Conservation (phyloP, 2,888 invertebrate genomes). For the Lithophane socia region DNA sequence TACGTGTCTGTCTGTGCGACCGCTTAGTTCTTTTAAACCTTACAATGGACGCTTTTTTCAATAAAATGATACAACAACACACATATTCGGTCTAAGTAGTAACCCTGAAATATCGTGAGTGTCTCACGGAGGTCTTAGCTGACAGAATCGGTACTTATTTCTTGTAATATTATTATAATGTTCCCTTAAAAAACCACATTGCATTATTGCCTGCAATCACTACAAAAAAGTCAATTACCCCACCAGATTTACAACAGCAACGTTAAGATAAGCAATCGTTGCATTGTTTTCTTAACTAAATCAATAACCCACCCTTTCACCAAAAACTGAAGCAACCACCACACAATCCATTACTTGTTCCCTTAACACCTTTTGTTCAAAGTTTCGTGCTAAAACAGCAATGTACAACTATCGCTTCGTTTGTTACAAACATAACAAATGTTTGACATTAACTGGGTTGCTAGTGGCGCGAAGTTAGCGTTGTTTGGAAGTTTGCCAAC, state of each 20-base stretch:
- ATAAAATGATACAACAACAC: too few species aligned
- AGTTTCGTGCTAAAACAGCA: constrained; percentile 41
- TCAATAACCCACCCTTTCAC: constrained; percentile 31
- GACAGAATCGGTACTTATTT: too few species aligned
- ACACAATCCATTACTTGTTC: constrained; percentile 36
- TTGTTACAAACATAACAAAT: constrained; percentile 56
- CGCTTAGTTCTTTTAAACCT: too few species aligned
- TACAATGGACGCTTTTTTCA: too few species aligned
- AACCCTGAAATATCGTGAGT: too few species aligned
- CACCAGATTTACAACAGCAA: background rate
- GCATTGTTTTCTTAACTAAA: constrained; percentile 33
- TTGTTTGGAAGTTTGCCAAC: constrained; percentile 73
- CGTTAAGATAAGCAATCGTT: constrained; percentile 24
- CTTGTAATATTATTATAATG: too few species aligned
- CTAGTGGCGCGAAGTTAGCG: constrained; percentile 54
- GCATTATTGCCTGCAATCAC: background rate
- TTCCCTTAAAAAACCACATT: too few species aligned
- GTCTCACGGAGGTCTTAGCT: too few species aligned
- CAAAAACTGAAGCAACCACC: constrained; percentile 28
- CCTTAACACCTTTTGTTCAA: constrained; percentile 46
- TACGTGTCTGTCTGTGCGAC: too few species aligned
- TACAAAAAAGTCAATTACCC: background rate
- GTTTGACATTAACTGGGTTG: constrained; percentile 64
- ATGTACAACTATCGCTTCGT: constrained; percentile 41
- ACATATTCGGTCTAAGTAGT: too few species aligned